These are phyloP conservation scores for Coremacera marginata DNA, from an alignment of 2,888 invertebrate species.

Conservation along the genomic window DNA sequence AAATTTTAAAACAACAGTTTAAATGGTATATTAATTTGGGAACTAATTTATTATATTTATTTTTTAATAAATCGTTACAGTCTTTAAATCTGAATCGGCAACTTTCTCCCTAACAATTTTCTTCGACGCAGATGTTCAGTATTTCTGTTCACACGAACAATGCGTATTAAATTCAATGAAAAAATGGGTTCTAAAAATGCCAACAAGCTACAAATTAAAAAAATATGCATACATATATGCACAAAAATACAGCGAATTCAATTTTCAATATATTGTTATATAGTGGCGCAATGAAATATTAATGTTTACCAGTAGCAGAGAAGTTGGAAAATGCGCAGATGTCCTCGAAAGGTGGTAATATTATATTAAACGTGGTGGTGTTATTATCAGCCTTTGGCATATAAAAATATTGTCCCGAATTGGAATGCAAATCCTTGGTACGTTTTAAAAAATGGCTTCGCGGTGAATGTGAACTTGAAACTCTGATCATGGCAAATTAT, in stretches of 20 bases:
- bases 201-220: constrained; percentile 13
- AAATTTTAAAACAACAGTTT: too few relatives aligned
- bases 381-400: constrained; percentile 21
- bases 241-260: constrained; percentile 3
- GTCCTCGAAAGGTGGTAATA: constrained; percentile 61
- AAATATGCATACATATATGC: not conserved
- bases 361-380: constrained; percentile 1
- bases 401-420: constrained; percentile 5
- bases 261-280: not conserved
- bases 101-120: not conserved
- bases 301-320: constrained; percentile 13
- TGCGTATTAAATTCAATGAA: not conserved
- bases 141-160: not conserved
- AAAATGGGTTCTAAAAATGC: constrained; percentile 17
- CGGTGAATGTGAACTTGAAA: not conserved
- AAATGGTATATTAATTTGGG: not conserved
- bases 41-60: not conserved
- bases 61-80: not conserved
- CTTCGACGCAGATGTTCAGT: constrained; percentile 1
- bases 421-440: constrained; percentile 7
- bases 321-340: constrained; percentile 59
- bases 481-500: not conserved
- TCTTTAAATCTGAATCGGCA: not conserved
- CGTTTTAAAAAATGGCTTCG: constrained; percentile 33
- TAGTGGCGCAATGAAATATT: constrained; percentile 14